Base-by-base conservation (phyloP, 2,888 invertebrate species). In the Agrilus cyanescens region DNA sequence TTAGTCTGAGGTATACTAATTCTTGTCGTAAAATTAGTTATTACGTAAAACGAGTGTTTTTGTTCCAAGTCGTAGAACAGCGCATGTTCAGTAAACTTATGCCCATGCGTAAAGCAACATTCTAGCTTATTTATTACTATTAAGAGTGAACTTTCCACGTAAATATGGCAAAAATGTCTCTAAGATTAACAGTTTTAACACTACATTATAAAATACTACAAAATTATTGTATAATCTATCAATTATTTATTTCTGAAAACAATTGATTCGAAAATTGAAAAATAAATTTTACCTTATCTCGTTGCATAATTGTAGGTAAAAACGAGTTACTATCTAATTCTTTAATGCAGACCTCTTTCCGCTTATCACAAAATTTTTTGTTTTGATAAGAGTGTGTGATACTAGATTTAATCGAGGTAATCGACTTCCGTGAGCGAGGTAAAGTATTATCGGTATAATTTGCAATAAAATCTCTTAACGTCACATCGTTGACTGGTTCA, bases 281-380 rank as follows among this genome's bases (percentile, higher is more conserved):
- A 20, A 5, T 1, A 25, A 25, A 25, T 2, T 2, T 64, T 57
- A 83, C 83, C 71, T 72, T 74, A 32, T 73, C 71, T 7, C 73
- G 67, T 52, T 76, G 71, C 55, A 76, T 71, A 38, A 82, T 72
- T 37, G 77, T 68, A 37, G 69, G 61, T 39, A 76, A 68, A 64
- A 86, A 86, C 39, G 74, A 80, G 13, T 69, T 66, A 0, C 81
- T 74, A 20, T 77, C 78, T 38, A 86, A 69, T 57, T 87, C 85
- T 10, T 67, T 59, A 10, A 86, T 67, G 53, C 75, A 73, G 6
- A 80, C 57, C 33, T 53, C 57, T 56, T 53, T 59, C 29, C 2
- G 8, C 10, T 15, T 16, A 38, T 32, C 29, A 15, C 49, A 46
- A 18, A 39, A 44, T 37, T 32, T 45, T 30, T 49, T 43, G 20